A percentile compares a stretch with the other conserved stretches of the same genome.
Evolutionary conservation across 2,888 invertebrate genomes (phyloP).

Genomic region (Tetragnatha montana): DNA sequence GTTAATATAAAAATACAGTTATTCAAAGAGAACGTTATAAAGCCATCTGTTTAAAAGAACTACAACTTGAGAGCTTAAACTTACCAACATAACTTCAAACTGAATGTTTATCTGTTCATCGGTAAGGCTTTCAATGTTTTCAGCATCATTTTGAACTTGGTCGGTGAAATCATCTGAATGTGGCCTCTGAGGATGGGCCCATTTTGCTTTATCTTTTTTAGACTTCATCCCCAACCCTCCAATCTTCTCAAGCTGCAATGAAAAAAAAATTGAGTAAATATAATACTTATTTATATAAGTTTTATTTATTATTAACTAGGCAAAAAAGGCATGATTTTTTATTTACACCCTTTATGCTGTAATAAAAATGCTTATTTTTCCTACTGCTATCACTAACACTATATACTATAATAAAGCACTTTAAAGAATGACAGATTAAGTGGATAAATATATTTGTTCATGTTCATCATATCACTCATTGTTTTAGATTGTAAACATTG

Average conservation of each 20-base stretch:
- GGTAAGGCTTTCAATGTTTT: constrained; percentile 80
- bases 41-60: too few species aligned
- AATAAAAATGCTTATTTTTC: too few species aligned
- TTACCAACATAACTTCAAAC: constrained; percentile 89
- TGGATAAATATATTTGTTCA: too few species aligned
- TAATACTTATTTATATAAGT: background rate
- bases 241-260: constrained; percentile 63
- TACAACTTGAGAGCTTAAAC: constrained; percentile 53
- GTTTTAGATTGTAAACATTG: too few species aligned
- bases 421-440: too few species aligned
- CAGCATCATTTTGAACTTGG: constrained; percentile 62
- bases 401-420: too few species aligned
- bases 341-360: too few species aligned
- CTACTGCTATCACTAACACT: too few species aligned
- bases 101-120: constrained; percentile 83
- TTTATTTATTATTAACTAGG: too few species aligned
- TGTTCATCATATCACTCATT: too few species aligned
- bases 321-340: too few species aligned
- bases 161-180: constrained; percentile 71
- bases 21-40: too few species aligned
- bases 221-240: constrained; percentile 64
- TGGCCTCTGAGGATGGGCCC: constrained; percentile 57
- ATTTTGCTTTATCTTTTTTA: constrained; percentile 66
- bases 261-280: background rate
- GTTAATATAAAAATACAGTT: background rate